Evolutionary conservation across 2,888 invertebrate genomes (phyloP).

Genomic region (Caenorhabditis zanzibari): DNA sequence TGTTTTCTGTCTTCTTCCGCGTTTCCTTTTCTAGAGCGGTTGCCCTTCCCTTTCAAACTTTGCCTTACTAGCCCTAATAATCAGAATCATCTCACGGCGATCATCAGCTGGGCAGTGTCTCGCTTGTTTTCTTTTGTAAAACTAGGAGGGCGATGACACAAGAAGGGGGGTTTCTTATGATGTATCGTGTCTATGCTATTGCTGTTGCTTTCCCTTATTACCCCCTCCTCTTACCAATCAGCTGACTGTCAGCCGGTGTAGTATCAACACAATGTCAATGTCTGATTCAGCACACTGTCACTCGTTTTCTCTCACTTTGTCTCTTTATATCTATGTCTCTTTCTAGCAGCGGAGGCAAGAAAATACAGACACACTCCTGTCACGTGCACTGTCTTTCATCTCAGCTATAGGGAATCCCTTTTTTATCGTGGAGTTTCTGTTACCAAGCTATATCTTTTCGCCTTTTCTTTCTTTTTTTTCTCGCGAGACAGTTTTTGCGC

Average conservation of each 20-base stretch:
- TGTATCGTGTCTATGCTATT: conserved; percentile 53
- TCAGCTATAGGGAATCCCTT: conserved; percentile 51
- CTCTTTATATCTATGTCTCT: conserved; percentile 11
- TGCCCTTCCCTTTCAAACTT: conserved; percentile 4
- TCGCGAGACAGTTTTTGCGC: conserved; percentile 42
- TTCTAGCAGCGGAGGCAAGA: conserved; percentile 20
- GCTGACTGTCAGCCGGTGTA: conserved; percentile 64
- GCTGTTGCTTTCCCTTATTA: conserved; percentile 23
- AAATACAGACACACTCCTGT: conserved; percentile 46
- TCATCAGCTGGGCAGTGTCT: conserved; percentile 54
- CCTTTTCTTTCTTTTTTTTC: conserved; percentile 11
- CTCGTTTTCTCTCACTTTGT: conserved; percentile 17
- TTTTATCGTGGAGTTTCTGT: conserved; percentile 8
- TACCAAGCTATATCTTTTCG: conserved; percentile 11
- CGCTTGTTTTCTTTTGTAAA: conserved; percentile 33
- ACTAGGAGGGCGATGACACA: conserved; percentile 35
- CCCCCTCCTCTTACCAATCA: conserved; percentile 54
- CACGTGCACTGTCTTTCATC: conserved; percentile 40
- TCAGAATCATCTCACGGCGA: conserved; percentile 53
- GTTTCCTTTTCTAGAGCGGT: conserved; percentile 3
- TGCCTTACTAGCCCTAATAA: conserved; percentile 8
- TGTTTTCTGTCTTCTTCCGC: conserved; percentile 34
- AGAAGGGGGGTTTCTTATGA: conserved; percentile 44
- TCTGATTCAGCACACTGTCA: conserved; percentile 61
- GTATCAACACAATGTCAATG: conserved; percentile 60